Evolutionary conservation across 2,888 invertebrate species (phyloP), one percentile per base, ranked within the genome.

Genomic region (Eupithecia centaureata): DNA sequence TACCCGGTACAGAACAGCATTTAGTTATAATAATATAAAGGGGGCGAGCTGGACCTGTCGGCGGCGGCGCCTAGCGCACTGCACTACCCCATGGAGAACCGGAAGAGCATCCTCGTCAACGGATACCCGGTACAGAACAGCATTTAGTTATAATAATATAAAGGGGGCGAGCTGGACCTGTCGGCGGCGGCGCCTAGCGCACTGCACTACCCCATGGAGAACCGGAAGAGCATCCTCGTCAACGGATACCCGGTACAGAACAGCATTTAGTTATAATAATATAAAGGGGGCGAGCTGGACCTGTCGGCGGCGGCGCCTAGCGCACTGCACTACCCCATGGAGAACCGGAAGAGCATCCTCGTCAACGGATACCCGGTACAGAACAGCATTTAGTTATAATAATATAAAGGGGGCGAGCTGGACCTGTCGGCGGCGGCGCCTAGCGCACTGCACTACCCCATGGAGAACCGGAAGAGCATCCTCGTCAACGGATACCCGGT

Each of bases 401-500:
- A n/a, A n/a, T n/a, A n/a, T n/a, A n/a, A n/a, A n/a, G n/a, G n/a
- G n/a, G n/a, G n/a, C n/a, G n/a, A n/a, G n/a, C n/a, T n/a, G 22
- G 92, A 92, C 80, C 79, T 92, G 61, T 76, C 86, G 4, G 80
- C 84, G 73, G 65, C 79, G 72, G 35, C 67, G 52, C 63, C 70
- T 25, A 54, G 63, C 27, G 80, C 77, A 60, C 73, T 73, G 12
- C 80, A 75, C 32, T 82, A 80, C 62, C 79, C 78, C 70, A 80
- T 84, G 2, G 92, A 92, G 77, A 87, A 90, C 76, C 80, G 91
- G 76, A 92, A 92, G 87, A 91, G 91, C 79, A 91, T 92, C 33
- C 90, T 92, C 25, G 92, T 92, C 73, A 93, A 93, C 65, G 93
- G 93, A n/a, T 93, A 92, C 63, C 92, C 93, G 79, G 93, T 93